These are phyloP conservation scores for Nycticorax nycticorax DNA, from an alignment of 2,113 vertebrate genomes.

Conservation along the genomic window DNA sequence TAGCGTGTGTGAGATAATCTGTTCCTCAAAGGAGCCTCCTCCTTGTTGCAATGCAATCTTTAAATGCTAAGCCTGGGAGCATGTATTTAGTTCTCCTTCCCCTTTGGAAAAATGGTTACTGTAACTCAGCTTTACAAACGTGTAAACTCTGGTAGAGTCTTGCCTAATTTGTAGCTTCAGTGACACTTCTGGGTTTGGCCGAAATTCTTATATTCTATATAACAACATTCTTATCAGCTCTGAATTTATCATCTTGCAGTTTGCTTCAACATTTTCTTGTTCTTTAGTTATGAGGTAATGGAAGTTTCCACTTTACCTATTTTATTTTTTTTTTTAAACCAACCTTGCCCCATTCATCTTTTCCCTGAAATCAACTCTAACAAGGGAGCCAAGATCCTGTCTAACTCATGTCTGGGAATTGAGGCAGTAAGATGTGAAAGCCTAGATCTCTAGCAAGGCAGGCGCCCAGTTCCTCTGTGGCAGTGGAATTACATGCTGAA, in stretches of 20 bases:
- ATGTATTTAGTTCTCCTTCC: not conserved
- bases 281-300: not conserved
- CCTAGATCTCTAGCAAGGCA: not conserved
- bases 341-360: not conserved
- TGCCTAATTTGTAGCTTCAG: not conserved
- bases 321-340: not conserved
- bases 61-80: not conserved
- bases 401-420: not conserved
- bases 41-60: not conserved
- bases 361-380: not conserved
- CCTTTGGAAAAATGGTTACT: not conserved
- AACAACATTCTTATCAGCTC: not conserved
- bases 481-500: not conserved
- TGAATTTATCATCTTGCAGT: not conserved
- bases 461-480: not conserved
- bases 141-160: not conserved
- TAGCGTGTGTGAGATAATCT: not conserved
- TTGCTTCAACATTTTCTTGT: not conserved
- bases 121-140: not conserved
- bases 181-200: not conserved
- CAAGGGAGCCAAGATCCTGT: not conserved
- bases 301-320: not conserved
- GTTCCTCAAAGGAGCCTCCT: not conserved
- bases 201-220: not conserved
- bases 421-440: not conserved